Conservation (phyloP, 1,140 invertebrate species). For the Pseudoatta argentina region DNA sequence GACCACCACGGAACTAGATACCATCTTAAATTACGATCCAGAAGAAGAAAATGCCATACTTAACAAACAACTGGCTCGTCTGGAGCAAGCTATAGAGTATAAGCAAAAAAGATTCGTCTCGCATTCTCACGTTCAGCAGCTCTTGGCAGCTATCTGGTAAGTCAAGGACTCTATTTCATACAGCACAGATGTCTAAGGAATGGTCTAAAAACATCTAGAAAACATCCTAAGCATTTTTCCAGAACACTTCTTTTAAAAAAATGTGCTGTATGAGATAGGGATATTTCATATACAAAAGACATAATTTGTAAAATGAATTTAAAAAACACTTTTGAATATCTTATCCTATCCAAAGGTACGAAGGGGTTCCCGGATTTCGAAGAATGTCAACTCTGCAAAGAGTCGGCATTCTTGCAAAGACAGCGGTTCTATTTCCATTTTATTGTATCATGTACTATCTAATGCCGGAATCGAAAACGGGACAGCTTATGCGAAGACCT, state of each 20-base stretch:
- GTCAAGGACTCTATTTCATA: not conserved
- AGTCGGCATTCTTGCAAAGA: slow-evolving; percentile 90
- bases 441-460: slow-evolving; percentile 94
- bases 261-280: no score
- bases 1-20: slow-evolving; percentile 95
- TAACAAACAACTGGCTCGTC: slow-evolving; percentile 91
- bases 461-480: slow-evolving; percentile 91
- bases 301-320: not conserved
- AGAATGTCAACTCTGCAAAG: slow-evolving; percentile 91
- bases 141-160: slow-evolving; percentile 95
- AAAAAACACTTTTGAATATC: slow-evolving; percentile 16
- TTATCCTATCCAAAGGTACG: slow-evolving; percentile 87
- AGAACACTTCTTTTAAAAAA: no score
- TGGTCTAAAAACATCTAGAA: no score
- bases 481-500: slow-evolving; percentile 93
- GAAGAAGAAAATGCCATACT: slow-evolving; percentile 89
- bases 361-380: slow-evolving; percentile 95
- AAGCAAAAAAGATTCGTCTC: slow-evolving; percentile 98
- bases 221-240: no score
- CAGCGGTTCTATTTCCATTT: slow-evolving; percentile 94
- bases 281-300: not conserved
- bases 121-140: slow-evolving; percentile 97
- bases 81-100: slow-evolving; percentile 96
- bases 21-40: slow-evolving; percentile 96
- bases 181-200: no score